Percentiles rank a stretch among this genome's conserved stretches.
Evolutionary conservation across 1,140 invertebrate species (phyloP).

Genomic region (Tribolium madens): DNA sequence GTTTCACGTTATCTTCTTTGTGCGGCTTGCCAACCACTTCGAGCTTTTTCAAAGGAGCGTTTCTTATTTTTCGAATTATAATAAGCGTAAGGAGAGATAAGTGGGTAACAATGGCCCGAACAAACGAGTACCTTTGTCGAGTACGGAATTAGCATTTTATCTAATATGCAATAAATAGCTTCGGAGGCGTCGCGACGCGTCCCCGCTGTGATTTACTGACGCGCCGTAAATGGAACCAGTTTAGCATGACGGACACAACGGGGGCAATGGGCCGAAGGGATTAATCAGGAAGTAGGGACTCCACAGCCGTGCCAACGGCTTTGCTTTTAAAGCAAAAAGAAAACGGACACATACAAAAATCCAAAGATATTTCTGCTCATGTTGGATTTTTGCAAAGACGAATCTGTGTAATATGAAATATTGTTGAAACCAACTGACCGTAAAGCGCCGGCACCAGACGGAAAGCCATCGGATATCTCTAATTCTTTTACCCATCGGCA

Average conservation of each 20-base stretch:
- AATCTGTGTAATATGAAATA: neutral
- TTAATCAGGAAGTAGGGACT: conserved; percentile 58
- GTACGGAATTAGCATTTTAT: conserved; percentile 58
- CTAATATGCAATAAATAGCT: conserved; percentile 58
- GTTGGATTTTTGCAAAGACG: neutral
- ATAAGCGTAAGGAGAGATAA: conserved; percentile 37
- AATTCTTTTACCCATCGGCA: conserved; percentile 85
- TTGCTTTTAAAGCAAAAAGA: neutral
- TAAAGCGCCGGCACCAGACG: conserved; percentile 91
- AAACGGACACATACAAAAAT: conserved; percentile 2
- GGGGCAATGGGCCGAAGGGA: conserved; percentile 67
- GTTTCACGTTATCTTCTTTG: conserved; percentile 9
- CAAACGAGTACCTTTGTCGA: conserved; percentile 50
- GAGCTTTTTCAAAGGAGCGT: neutral
- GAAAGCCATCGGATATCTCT: conserved; percentile 90
- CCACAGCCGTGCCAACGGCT: neutral
- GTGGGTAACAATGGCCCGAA: conserved; percentile 35
- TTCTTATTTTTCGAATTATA: neutral
- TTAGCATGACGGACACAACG: conserved; percentile 59
- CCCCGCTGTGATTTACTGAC: conserved; percentile 40
- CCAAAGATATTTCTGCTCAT: neutral
- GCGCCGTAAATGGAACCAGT: conserved; percentile 55
- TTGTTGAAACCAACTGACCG: conserved; percentile 73
- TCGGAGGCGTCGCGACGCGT: conserved; percentile 41
- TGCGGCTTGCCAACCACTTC: neutral